Percentiles rank a stretch among this genome's conserved stretches.
Conservation (phyloP, 2,888 invertebrate genomes). For the Nomada fucata region DNA sequence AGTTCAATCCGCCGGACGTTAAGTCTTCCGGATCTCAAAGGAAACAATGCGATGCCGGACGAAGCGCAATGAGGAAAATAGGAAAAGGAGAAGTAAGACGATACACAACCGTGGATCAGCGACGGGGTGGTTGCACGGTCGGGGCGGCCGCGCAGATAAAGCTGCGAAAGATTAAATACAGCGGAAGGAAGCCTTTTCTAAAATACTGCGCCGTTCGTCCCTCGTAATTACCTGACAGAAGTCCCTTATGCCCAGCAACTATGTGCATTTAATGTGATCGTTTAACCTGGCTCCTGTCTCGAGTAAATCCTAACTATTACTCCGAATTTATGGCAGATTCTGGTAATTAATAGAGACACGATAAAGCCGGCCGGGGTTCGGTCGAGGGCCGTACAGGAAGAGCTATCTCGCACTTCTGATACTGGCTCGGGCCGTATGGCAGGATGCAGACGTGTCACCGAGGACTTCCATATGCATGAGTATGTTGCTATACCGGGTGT, state of each 20-base stretch:
- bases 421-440: slow-evolving; percentile 56
- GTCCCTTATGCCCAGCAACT: slow-evolving; percentile 57
- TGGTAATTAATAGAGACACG: slow-evolving; percentile 79
- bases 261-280: slow-evolving; percentile 65
- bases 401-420: slow-evolving; percentile 72
- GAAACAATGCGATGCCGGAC: not conserved
- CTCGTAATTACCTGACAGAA: slow-evolving; percentile 64
- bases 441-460: slow-evolving; percentile 75
- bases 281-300: slow-evolving; percentile 47
- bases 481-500: slow-evolving; percentile 49
- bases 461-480: slow-evolving; percentile 79
- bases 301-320: slow-evolving; percentile 73
- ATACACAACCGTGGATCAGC: not conserved
- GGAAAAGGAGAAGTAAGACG: not conserved
- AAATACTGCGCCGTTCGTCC: slow-evolving; percentile 35
- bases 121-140: not conserved
- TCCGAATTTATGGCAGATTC: slow-evolving; percentile 79
- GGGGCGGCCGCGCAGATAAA: slow-evolving; percentile 10
- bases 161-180: slow-evolving; percentile 27
- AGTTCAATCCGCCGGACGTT: slow-evolving; percentile 33
- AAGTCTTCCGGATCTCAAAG: slow-evolving; percentile 43
- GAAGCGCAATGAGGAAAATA: not conserved
- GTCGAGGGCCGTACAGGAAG: slow-evolving; percentile 57
- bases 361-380: slow-evolving; percentile 59
- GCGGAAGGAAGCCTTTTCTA: slow-evolving; percentile 21